Percentiles rank a stretch among this genome's conserved stretches.
These are phyloP conservation scores for Gorsachius magnificus DNA, from an alignment of 2,797 vertebrate species.

Conservation along the genomic window DNA sequence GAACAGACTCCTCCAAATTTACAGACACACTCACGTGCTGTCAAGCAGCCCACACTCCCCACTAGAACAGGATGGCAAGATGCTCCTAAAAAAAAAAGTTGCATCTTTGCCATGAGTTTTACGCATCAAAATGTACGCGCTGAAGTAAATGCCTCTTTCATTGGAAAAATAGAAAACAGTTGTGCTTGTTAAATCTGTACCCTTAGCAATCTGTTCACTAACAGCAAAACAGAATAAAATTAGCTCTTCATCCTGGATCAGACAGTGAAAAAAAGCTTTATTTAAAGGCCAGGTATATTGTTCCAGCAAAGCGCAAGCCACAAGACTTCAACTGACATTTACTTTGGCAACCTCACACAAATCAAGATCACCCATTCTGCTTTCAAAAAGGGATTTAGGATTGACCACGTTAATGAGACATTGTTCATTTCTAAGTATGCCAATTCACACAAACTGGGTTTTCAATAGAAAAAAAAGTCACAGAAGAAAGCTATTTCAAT, in stretches of 20 bases:
- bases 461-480: slow-evolving; percentile 20
- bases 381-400: background rate
- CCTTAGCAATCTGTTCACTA: background rate
- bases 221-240: slow-evolving; percentile 4
- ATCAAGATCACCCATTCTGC: slow-evolving; percentile 6
- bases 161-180: background rate
- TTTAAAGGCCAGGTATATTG: slow-evolving; percentile 26
- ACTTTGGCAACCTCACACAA: slow-evolving; percentile 16
- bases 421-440: background rate
- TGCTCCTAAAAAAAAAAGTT: background rate
- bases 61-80: background rate
- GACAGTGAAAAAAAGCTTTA: background rate
- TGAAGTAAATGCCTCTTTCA: background rate
- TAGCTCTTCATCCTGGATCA: background rate
- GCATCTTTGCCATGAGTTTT: background rate
- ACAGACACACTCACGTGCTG: rapidly evolving
- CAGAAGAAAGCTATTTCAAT: background rate
- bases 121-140: rapidly evolving
- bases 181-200: background rate
- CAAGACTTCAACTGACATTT: slow-evolving; percentile 29
- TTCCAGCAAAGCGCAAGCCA: slow-evolving; percentile 25
- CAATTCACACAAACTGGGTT: slow-evolving; percentile 1
- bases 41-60: background rate
- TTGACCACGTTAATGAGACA: background rate
- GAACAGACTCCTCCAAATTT: background rate